Base-by-base conservation (phyloP, 1,140 invertebrate genomes). In the Drosophila nebulosa region DNA sequence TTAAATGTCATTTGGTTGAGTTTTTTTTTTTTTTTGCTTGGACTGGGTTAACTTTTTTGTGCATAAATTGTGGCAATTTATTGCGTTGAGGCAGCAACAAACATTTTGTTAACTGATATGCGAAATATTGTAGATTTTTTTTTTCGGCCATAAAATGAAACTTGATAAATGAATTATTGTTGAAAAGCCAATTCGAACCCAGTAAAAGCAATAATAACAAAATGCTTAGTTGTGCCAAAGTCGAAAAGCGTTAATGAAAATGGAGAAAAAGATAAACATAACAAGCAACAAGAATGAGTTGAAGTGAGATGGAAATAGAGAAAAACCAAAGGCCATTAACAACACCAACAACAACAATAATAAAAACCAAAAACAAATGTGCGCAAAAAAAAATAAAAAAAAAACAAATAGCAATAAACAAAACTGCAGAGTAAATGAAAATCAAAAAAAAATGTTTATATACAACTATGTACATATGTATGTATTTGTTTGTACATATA, bases 81-180 rank as follows among this genome's bases (percentile, higher is more conserved):
- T 52, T 52, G 14, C 24, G 14, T 55, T 32, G 30, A 12, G 12
- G 24, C n/a, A 9, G 16, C 24, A 30, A 24, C 10, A 22, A 51
- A 22, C 21, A 42, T 24, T 24, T 53, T 14, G 35, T 66, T 50
- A 42, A 30, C 36, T 50, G 35, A 60, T 68, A 59, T 39, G 35
- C 26, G 4, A 27, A 63, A 26, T 27, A n/a, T n/a, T n/a, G n/a
- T n/a, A n/a, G n/a, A n/a, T n/a, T n/a, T n/a, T n/a, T n/a, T n/a
- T 69, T 69, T 56, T 63, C 27, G 39, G 9, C 26, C n/a, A 57
- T 27, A 35, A 46, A 64, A 55, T 30, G 50, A 7, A 46, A 69
- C 22, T 63, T 65, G 66, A 78, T 65, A 79, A 79, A 79, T 79
- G 62, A 79, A 66, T 74, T 64, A 79, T 79, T 63, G 42, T 51